Evolutionary conservation across 2,797 vertebrate species (phyloP).

Genomic region (Amblyopsis hoosieri): DNA sequence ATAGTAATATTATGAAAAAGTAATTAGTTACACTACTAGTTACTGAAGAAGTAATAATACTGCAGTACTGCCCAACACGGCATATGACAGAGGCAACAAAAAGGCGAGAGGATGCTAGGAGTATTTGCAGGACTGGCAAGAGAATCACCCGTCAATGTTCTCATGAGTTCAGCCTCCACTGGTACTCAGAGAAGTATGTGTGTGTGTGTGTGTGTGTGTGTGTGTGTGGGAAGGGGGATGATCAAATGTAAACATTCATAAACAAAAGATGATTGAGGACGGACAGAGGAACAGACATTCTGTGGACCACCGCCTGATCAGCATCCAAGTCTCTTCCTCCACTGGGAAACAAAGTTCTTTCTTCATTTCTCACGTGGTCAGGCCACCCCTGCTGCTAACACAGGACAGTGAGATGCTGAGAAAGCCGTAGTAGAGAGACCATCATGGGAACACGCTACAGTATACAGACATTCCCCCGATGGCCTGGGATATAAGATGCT

Average conservation of each 20-base stretch:
- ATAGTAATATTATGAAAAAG: no score
- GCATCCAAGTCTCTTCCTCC: conserved; percentile 55
- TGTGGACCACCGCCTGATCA: conserved; percentile 61
- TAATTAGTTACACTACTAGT: no score
- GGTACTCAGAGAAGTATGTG: conserved; percentile 30
- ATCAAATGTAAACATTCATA: conserved; percentile 69
- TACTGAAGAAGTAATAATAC: background rate
- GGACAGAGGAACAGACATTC: conserved; percentile 52
- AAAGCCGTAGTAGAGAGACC: conserved; percentile 50
- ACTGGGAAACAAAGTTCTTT: conserved; percentile 67
- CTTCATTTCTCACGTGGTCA: conserved; percentile 71
- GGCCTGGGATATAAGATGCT: conserved; percentile 17
- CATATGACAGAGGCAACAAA: background rate
- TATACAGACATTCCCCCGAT: conserved; percentile 15
- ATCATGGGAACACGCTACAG: conserved; percentile 42
- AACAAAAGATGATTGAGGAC: conserved; percentile 63
- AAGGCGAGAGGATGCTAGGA: conserved; percentile 3
- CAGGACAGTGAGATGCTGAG: conserved; percentile 61
- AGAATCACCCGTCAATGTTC: conserved; percentile 38
- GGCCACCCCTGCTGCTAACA: conserved; percentile 62
- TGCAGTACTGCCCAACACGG: conserved; percentile 5
- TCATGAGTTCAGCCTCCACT: conserved; percentile 59
- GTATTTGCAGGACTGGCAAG: conserved; percentile 12
- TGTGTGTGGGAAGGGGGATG: background rate
- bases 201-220: conserved; percentile 4